A percentile compares a stretch with the other conserved stretches of the same genome.
These are phyloP conservation scores for Melieria crassipennis DNA, from an alignment of 2,888 invertebrate genomes.

Conservation along the genomic window DNA sequence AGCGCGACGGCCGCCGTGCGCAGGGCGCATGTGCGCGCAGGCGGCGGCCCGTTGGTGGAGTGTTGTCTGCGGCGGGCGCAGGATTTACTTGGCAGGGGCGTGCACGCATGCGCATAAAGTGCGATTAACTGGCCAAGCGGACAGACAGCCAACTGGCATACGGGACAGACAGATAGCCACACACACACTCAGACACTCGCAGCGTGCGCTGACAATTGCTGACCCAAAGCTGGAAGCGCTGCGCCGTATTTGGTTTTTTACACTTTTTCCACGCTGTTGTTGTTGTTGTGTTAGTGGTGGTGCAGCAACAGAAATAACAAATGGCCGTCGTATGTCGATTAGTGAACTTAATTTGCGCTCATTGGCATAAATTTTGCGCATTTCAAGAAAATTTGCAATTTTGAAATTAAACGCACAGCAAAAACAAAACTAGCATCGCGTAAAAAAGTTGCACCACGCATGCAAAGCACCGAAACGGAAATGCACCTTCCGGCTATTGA, in stretches of 20 bases:
- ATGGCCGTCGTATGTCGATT: constrained; percentile 40
- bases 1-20: constrained; percentile 17
- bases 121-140: constrained; percentile 59
- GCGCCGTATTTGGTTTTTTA: constrained; percentile 9
- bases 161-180: constrained; percentile 40
- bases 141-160: constrained; percentile 30
- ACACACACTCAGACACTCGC: constrained; percentile 35
- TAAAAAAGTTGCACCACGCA: not conserved
- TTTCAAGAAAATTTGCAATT: constrained; percentile 21
- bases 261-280: not conserved
- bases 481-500: constrained; percentile 19
- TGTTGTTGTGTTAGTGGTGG: not conserved
- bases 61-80: constrained; percentile 40
- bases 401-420: constrained; percentile 29
- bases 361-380: constrained; percentile 37
- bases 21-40: not conserved
- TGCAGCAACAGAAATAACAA: constrained; percentile 26
- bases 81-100: constrained; percentile 44
- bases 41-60: not conserved
- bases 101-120: constrained; percentile 61
- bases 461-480: constrained; percentile 1
- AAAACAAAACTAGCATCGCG: not conserved
- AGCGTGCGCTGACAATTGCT: constrained; percentile 29
- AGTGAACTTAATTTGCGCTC: constrained; percentile 40
- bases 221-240: constrained; percentile 46